phyloP scores from a whole-genome alignment of 2,888 invertebrate species.

The Lepidonotus clava region DNA sequence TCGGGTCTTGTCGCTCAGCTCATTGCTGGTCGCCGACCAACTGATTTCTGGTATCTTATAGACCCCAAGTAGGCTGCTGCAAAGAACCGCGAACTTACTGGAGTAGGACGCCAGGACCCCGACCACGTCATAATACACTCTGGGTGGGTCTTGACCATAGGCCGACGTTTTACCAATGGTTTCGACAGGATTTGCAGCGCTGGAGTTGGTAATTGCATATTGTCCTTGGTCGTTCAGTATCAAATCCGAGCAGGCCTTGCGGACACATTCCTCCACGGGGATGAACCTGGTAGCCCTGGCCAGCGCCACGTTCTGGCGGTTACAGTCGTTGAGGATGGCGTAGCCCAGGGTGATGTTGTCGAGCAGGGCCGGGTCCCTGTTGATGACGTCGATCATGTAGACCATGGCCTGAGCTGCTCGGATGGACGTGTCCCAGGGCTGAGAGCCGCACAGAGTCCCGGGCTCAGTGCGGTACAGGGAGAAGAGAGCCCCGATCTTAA shows the following conservation, averaged over 20 bases:
- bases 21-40: conserved; percentile 21
- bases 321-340: conserved; percentile 38
- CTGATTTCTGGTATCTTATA: conserved; percentile 46
- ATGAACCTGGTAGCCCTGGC: not conserved
- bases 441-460: not conserved
- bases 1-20: conserved; percentile 32
- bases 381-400: conserved; percentile 17
- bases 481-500: conserved; percentile 37
- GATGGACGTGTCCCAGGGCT: not conserved
- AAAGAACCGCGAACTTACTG: not conserved
- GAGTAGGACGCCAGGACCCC: not conserved
- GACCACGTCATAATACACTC: not conserved
- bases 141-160: not conserved
- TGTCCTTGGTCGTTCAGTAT: not conserved
- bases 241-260: not conserved
- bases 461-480: not conserved
- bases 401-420: conserved; percentile 31
- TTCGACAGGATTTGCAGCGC: not conserved
- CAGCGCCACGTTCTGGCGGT: not conserved
- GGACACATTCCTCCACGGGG: not conserved
- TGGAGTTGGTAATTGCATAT: not conserved
- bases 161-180: not conserved
- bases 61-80: not conserved
- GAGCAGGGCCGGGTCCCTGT: not conserved
- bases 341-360: conserved; percentile 51